Conservation (phyloP, 2,888 invertebrate species). For the Megalurothrips usitatus region DNA sequence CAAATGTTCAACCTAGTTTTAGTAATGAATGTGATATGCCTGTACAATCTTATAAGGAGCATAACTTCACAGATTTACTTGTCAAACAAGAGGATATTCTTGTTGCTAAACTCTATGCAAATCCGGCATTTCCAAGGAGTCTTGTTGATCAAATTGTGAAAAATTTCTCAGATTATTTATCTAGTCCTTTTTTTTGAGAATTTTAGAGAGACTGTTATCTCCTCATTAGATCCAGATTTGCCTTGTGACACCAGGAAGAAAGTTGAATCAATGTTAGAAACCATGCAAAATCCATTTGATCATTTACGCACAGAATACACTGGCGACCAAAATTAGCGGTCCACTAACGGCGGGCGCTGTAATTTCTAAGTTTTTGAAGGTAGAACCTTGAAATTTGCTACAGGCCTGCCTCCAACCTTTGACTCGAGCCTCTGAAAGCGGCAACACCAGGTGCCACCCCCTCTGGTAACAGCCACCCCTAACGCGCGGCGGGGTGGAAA, state of each 20-base stretch:
- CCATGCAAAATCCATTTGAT: no score
- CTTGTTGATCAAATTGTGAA: neutral
- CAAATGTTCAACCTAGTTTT: neutral
- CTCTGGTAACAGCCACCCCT: no score
- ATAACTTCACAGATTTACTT: neutral
- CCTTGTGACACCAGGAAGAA: no score
- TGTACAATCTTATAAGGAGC: neutral
- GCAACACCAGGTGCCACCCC: no score
- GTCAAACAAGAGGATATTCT: slow-evolving; percentile 6
- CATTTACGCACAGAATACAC: slow-evolving; percentile 31
- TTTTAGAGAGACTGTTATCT: neutral
- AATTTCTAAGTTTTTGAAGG: no score
- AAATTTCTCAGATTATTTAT: neutral
- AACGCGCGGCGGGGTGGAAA: no score
- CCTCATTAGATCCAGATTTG: neutral
- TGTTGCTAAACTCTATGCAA: slow-evolving; percentile 3
- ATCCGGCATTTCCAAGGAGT: neutral
- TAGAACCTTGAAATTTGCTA: no score
- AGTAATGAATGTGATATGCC: neutral
- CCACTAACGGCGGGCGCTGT: no score
- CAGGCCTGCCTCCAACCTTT: no score
- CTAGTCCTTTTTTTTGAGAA: neutral
- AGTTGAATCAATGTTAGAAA: no score
- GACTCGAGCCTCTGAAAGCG: no score
- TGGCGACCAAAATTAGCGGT: no score